Conservation (phyloP, 2,888 invertebrate species). For the Phlogophora meticulosa region DNA sequence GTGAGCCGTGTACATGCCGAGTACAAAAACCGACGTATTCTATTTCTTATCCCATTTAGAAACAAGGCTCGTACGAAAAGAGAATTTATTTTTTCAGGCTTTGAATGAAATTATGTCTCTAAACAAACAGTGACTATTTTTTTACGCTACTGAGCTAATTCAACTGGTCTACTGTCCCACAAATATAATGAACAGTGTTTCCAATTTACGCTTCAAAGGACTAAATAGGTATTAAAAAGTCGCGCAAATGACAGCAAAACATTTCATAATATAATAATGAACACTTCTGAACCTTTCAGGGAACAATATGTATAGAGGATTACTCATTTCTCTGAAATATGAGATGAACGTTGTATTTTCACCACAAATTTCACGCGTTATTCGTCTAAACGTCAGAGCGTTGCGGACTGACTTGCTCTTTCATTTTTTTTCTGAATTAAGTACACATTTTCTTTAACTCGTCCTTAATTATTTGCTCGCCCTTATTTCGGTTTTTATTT, state of each 20-base stretch:
- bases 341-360: background rate
- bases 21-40: background rate
- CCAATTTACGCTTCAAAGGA: background rate
- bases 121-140: background rate
- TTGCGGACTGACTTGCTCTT: background rate
- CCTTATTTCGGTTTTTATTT: background rate
- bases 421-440: conserved; percentile 7
- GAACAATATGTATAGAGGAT: background rate
- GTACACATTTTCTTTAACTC: background rate
- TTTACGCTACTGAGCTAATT: background rate
- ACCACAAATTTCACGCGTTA: conserved; percentile 13
- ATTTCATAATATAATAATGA: background rate
- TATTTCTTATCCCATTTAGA: background rate
- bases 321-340: background rate
- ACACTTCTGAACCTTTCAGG: background rate
- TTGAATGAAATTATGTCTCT: background rate
- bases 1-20: background rate
- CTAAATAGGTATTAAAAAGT: conserved; percentile 2
- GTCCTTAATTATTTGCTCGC: background rate
- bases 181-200: background rate
- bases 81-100: background rate
- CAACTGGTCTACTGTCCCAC: background rate
- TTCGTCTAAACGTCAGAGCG: conserved; percentile 14
- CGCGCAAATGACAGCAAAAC: background rate
- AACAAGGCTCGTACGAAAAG: background rate